Evolutionary conservation across 2,888 invertebrate genomes (phyloP).

Genomic region (Falcaria lacertinaria): DNA sequence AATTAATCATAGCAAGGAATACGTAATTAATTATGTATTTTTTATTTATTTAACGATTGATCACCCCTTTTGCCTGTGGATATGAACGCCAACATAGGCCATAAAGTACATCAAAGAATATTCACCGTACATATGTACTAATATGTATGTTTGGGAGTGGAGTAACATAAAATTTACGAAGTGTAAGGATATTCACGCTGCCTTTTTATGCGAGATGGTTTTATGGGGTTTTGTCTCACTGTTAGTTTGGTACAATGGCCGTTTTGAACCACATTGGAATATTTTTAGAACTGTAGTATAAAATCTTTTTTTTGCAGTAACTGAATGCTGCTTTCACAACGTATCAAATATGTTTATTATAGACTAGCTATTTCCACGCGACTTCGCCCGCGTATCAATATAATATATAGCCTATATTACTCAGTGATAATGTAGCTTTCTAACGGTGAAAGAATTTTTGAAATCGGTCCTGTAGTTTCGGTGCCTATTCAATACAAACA

Average conservation of each 20-base stretch:
- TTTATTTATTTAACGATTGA: conserved; percentile 12
- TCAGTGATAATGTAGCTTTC: too few species aligned
- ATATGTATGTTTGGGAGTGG: conserved; percentile 37
- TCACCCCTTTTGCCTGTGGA: conserved; percentile 17
- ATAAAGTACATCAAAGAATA: conserved; percentile 55
- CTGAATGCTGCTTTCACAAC: too few species aligned
- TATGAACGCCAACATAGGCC: conserved; percentile 42
- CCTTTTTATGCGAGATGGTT: conserved; percentile 56
- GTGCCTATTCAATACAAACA: too few species aligned
- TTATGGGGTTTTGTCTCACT: conserved; percentile 49
- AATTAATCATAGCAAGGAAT: background rate
- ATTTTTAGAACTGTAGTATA: too few species aligned
- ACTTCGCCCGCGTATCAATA: too few species aligned
- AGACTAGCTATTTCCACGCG: too few species aligned
- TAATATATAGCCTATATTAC: too few species aligned
- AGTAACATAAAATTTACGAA: conserved; percentile 70
- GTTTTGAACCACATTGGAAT: conserved; percentile 1
- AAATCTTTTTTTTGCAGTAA: too few species aligned
- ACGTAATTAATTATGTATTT: background rate
- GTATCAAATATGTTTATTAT: too few species aligned
- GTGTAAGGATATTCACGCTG: conserved; percentile 60
- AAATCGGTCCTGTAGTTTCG: too few species aligned
- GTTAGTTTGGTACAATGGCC: conserved; percentile 12
- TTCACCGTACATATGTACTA: conserved; percentile 34
- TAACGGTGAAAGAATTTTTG: too few species aligned